phyloP scores from a whole-genome alignment of 1,140 invertebrate genomes.

The Neodiprion fabricii region DNA sequence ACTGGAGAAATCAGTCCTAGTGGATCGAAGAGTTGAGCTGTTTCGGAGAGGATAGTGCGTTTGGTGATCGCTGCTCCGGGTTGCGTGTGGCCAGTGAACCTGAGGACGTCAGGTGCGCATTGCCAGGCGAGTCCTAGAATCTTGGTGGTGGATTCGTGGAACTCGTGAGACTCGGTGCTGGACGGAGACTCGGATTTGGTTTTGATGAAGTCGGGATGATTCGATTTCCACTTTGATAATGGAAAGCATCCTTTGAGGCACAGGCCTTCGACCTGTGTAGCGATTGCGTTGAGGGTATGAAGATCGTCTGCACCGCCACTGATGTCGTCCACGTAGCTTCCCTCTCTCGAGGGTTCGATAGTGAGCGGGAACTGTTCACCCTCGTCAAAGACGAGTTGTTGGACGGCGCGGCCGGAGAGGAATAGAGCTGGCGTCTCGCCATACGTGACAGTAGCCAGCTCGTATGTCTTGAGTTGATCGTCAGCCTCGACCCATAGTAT shows the following conservation, averaged over 20 bases:
- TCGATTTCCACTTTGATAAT: conserved; percentile 37
- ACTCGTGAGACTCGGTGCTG: background rate
- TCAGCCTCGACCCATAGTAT: conserved; percentile 24
- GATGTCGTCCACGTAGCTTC: conserved; percentile 59
- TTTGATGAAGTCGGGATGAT: conserved; percentile 17
- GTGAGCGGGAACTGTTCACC: conserved; percentile 33
- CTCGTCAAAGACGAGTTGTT: conserved; percentile 41
- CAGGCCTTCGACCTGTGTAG: conserved; percentile 8
- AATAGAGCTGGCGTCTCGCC: conserved; percentile 47
- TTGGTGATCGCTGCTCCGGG: background rate
- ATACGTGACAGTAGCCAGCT: conserved; percentile 46
- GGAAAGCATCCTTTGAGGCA: conserved; percentile 28
- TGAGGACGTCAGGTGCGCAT: conserved; percentile 12
- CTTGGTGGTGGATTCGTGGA: conserved; percentile 13
- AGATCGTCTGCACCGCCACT: conserved; percentile 41
- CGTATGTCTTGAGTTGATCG: conserved; percentile 31
- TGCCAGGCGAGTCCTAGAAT: conserved; percentile 21
- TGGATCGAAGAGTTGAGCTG: conserved; percentile 16
- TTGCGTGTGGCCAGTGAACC: conserved; percentile 3
- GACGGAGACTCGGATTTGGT: background rate
- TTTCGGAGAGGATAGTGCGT: background rate
- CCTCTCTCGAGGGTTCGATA: conserved; percentile 34
- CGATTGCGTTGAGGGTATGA: background rate
- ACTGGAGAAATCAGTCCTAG: conserved; percentile 27
- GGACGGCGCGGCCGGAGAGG: conserved; percentile 40